Percentiles rank a stretch among this genome's conserved stretches.
Evolutionary conservation across 1,140 invertebrate genomes (phyloP).

Genomic region (Drosophila pseudoobscura): DNA sequence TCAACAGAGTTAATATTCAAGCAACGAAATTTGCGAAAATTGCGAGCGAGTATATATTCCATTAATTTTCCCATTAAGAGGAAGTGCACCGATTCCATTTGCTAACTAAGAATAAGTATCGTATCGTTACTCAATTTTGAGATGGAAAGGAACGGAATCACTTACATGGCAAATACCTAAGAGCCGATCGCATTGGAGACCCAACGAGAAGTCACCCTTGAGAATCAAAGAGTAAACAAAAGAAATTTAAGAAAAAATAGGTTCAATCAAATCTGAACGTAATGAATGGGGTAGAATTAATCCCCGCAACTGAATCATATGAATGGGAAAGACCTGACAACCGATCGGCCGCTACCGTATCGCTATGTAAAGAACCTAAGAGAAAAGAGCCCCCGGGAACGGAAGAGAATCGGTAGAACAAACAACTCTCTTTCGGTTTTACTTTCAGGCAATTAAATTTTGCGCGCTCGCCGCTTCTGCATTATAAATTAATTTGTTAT

Average conservation of each 20-base stretch:
- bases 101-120: conserved; percentile 28
- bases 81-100: neutral
- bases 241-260: neutral
- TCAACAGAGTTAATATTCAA: neutral
- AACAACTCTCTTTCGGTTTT: neutral
- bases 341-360: conserved; percentile 3
- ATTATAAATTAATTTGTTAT: conserved; percentile 80
- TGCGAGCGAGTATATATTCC: neutral
- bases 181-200: neutral
- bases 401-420: conserved; percentile 1
- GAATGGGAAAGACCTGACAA: too few relatives aligned
- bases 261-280: too few relatives aligned
- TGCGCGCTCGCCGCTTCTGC: conserved; percentile 26
- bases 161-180: conserved; percentile 31
- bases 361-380: neutral
- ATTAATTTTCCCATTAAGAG: neutral
- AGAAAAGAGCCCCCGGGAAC: conserved; percentile 2
- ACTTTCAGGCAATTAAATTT: neutral
- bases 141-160: neutral
- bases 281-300: neutral
- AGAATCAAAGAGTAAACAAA: too few relatives aligned
- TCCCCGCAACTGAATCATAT: conserved; percentile 1
- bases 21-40: conserved; percentile 51
- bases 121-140: conserved; percentile 16
- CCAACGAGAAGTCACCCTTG: neutral